Evolutionary conservation across 1,140 invertebrate genomes (phyloP), one percentile per base, ranked within the genome.

Genomic region (Drosophila yakuba): DNA sequence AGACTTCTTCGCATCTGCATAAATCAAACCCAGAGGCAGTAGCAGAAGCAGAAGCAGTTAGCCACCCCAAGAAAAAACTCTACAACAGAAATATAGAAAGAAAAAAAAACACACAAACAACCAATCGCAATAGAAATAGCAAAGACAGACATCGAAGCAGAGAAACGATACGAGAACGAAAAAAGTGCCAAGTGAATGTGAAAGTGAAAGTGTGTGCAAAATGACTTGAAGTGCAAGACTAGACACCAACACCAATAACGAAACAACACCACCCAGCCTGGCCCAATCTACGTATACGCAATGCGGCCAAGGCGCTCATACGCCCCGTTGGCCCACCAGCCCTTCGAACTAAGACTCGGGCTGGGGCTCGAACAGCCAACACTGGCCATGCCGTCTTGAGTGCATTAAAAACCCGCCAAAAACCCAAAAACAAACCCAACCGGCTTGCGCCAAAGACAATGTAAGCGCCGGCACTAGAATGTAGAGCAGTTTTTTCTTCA

Each of bases 401-500:
- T 81, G 84, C 39, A 48, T 15, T 41, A n/a, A 17, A 32, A 25
- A 51, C 23, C 25, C n/a, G 28, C 62, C 23, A 78, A 23, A 39
- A 39, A 50, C 44, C 23, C 12, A 28, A 38, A 59, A 28, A 78
- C 47, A 32, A 41, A 47, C 6, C 15, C 25, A 48, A 17, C 47
- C 47, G 64, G 64, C 64, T 68, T 80, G 44, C 74, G 48, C 72
- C 75, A 63, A 82, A 79, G 79, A 88, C 79, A 89, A 88, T 88
- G 84, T 88, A 89, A 88, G 72, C 80, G 84, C 76, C 84, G 80
- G 85, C 84, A 44, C 35, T 77, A 88, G 64, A 69, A 88, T 88
- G 84, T 88, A 84, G 76, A 62, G 61, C 80, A 89, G 77, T 78
- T 89, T 88, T 78, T 78, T 80, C 80, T 62, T 88, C 61, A 80